These are phyloP conservation scores for Macquaria australasica DNA, from an alignment of 2,113 vertebrate genomes.

Conservation along the genomic window DNA sequence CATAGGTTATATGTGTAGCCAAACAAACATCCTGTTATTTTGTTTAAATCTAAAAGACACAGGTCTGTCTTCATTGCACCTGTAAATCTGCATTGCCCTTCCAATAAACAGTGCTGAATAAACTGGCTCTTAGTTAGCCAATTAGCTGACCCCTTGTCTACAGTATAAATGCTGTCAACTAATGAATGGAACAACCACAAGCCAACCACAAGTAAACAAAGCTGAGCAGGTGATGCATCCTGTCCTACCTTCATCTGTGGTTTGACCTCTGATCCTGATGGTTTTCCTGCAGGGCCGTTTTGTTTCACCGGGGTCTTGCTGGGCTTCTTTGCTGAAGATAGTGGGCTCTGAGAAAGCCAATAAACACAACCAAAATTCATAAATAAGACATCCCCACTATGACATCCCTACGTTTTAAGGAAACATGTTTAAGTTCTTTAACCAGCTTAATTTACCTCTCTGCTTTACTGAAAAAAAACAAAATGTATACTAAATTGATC, in stretches of 20 bases:
- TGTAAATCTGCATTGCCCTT: neutral
- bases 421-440: neutral
- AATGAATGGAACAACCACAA: neutral
- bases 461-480: neutral
- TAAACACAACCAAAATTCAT: neutral
- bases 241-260: slow-evolving; percentile 76
- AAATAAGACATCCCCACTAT: neutral
- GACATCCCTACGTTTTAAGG: neutral
- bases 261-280: slow-evolving; percentile 70
- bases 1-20: neutral
- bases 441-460: neutral
- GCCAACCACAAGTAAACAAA: slow-evolving; percentile 14
- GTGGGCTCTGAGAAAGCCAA: slow-evolving; percentile 61
- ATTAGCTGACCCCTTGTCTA: neutral
- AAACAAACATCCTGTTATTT: neutral
- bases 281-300: slow-evolving; percentile 80
- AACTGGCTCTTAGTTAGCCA: neutral
- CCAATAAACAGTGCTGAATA: neutral
- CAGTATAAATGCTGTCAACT: neutral
- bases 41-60: neutral
- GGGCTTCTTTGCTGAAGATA: slow-evolving; percentile 71
- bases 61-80: neutral
- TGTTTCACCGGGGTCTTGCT: slow-evolving; percentile 78
- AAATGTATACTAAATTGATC: neutral
- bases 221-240: neutral